Percentiles rank a stretch among this genome's conserved stretches.
Conservation (phyloP, 2,113 vertebrate species). For the Suncus etruscus region DNA sequence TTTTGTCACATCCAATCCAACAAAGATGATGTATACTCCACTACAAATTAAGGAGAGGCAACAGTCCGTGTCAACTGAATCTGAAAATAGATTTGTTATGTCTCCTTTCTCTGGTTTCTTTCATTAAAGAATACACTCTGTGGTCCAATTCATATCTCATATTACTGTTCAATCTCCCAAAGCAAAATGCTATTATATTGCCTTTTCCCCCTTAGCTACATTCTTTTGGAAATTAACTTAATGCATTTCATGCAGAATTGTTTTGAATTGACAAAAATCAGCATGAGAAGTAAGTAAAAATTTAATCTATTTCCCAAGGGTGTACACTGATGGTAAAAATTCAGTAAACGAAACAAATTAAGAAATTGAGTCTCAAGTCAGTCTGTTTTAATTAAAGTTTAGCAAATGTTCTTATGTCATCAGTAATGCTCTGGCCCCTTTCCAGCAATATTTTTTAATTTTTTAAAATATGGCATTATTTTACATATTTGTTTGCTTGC, state of each 20-base stretch:
- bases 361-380: constrained; percentile 4
- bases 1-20: constrained; percentile 52
- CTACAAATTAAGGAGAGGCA: constrained; percentile 50
- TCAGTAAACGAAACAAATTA: constrained; percentile 55
- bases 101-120: constrained; percentile 53
- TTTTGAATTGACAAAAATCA: constrained; percentile 74
- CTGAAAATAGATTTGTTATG: constrained; percentile 64
- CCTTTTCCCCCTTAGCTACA: background rate
- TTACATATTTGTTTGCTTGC: background rate
- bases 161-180: constrained; percentile 67
- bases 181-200: constrained; percentile 71
- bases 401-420: background rate
- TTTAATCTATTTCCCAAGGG: constrained; percentile 63
- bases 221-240: constrained; percentile 77
- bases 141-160: constrained; percentile 36
- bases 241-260: constrained; percentile 74
- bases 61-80: constrained; percentile 17
- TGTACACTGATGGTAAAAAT: constrained; percentile 56
- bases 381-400: constrained; percentile 67
- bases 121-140: constrained; percentile 62
- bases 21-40: constrained; percentile 43
- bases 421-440: background rate
- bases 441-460: background rate
- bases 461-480: background rate
- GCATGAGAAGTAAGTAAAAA: constrained; percentile 73